Evolutionary conservation across 2,113 vertebrate genomes (phyloP), one percentile per base, ranked within the genome.

Genomic region (Catagonus wagneri): DNA sequence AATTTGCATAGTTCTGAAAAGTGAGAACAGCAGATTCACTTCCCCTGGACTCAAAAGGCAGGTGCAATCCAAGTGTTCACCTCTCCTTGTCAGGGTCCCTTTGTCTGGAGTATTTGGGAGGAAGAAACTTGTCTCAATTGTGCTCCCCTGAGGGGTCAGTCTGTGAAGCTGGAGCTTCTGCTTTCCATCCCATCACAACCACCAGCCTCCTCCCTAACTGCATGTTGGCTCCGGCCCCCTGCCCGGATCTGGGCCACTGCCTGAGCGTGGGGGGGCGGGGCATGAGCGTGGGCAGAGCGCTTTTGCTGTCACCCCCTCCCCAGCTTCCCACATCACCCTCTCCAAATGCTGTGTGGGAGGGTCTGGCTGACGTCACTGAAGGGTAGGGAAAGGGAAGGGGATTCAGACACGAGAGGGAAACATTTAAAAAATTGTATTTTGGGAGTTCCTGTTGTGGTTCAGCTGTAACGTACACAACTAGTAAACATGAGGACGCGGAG

Each of bases 1-100:
- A 68, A 25, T n/a, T 85, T 92, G 56, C 44, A 72, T 17, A 72
- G 56, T 34, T 91, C 56, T 68, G 36, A 56, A 74, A 92, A 16
- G 4, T 79, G 66, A 95, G 27, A 92, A 80, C 14, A 78, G 44
- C 3, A 13, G 78, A 68, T 68, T 66, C 27, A 87, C 3, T 79
- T 8, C 27, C 7, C 54, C 19, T 83, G 16, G 69, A 58, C 52
- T 44, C 5, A 61, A 74, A 60, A 52, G 56, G 50, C 4, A 29
- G 1, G 19, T 56, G 16, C 19, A 27, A 17, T n/a, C 22, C 20
- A 23, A 13, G 11, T 44, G 88, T 65, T 68, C 2, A 0, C 36
- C 16, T 32, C 39, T 54, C 27, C 8, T 6, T 83, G 25, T 8
- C 22, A 34, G 58, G 19, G 25, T 29, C 1, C 8, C 44, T 81